Base-by-base conservation (phyloP, 2,888 invertebrate species). In the Euzophera pinguis region DNA sequence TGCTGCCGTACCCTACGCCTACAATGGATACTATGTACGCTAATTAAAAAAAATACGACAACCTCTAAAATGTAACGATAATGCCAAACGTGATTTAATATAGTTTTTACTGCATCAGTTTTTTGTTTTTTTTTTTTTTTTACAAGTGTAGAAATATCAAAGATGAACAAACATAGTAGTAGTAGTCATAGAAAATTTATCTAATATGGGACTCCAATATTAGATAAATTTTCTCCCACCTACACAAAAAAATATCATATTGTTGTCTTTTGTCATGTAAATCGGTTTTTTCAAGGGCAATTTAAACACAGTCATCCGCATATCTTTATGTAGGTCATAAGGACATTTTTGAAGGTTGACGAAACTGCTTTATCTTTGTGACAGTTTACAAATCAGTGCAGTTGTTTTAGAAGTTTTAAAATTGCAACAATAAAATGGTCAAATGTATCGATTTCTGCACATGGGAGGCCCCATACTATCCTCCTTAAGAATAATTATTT, bases 1-100 rank as follows among this genome's bases (percentile, higher is more conserved):
- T 59, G 69, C 73, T 34, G 76, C 69, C n/a, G 70, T 76, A 54
- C 86, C 87, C 6, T 87, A 86, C 60, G 75, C 75, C 5, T 88
- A 87, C 65, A 73, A 78, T 14, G 73, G 72, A 43, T 84, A 76
- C 66, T 78, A 70, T 62, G 62, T 75, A 50, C 70, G 66, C 22
- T 71, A 55, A 75, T 41, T 12, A 9, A 29, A 13, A n/a, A n/a
- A 52, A 5, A 43, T 52, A 12, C 37, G 54, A 47, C 50, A 32
- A 51, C 47, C 55, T 55, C 51, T 6, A 16, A 10, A 43, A 32
- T 35, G n/a, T n/a, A 14, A 50, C 71, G 75, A 82, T 62, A 53
- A 58, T 64, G 63, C 75, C 65, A 69, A 67, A 72, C 64, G 72
- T 66, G 43, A 48, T 43, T 50, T 64, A 84, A 79, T 82, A 84